Conservation (phyloP, 1,140 invertebrate genomes). For the Plodia interpunctella region DNA sequence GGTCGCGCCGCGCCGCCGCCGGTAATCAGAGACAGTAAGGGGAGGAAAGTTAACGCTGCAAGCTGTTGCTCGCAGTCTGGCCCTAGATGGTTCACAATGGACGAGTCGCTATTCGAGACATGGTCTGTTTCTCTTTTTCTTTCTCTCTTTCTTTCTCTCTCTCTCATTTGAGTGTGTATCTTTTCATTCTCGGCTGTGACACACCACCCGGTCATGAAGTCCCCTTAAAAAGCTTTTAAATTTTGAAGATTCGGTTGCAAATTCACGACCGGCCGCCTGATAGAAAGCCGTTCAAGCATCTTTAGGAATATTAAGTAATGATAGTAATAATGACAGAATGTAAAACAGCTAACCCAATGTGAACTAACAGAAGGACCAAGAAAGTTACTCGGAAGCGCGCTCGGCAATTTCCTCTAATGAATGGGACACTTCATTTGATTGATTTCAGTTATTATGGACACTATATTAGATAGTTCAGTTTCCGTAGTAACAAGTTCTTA, state of each 20-base stretch:
- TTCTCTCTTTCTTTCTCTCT: too few species aligned
- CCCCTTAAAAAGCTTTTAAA: too few species aligned
- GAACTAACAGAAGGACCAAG: neutral
- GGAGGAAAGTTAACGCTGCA: slow-evolving; percentile 13
- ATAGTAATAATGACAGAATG: too few species aligned
- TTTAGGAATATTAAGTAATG: too few species aligned
- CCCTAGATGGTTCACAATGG: neutral
- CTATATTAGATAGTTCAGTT: slow-evolving; percentile 1
- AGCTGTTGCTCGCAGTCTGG: slow-evolving; percentile 1
- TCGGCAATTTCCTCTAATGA: slow-evolving; percentile 1
- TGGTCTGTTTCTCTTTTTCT: too few species aligned
- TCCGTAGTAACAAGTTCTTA: slow-evolving; percentile 4
- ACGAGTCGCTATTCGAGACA: neutral
- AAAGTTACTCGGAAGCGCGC: slow-evolving; percentile 1
- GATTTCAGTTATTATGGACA: slow-evolving; percentile 5
- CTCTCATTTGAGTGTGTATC: too few species aligned
- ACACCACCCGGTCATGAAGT: too few species aligned
- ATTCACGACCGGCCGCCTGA: too few species aligned
- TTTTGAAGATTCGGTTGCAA: too few species aligned
- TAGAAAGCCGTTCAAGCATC: too few species aligned
- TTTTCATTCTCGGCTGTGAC: too few species aligned
- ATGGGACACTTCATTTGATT: slow-evolving; percentile 4
- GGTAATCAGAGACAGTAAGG: slow-evolving; percentile 11
- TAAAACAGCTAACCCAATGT: neutral
- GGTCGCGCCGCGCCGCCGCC: neutral